Base-by-base conservation (phyloP, 2,888 invertebrate species). In the Lasioglossum leucozonium region DNA sequence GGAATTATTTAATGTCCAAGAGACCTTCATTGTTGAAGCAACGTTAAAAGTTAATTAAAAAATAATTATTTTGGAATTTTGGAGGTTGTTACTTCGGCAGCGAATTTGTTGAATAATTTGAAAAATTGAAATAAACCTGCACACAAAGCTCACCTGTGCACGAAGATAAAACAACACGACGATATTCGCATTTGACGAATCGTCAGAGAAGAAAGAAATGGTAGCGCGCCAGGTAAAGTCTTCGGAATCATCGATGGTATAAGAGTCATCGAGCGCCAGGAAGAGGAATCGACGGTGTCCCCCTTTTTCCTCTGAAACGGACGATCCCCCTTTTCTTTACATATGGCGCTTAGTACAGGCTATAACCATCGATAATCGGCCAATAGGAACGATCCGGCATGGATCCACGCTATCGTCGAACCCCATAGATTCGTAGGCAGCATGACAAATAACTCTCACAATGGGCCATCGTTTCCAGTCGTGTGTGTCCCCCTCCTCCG, bases 401-500 rank as follows among this genome's bases (percentile, higher is more conserved):
- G 91, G 89, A 90, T 91, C 87, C 88, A 85, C 86, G 88, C 72
- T 87, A 90, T 91, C 90, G 78, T 74, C 85, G 89, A 91, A 91
- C 90, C 92, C 91, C 92, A 91, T 92, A 92, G 91, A 93, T 92
- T 91, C 92, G 89, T 88, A 92, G 93, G 90, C 92, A 92, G 92
- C 91, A 94, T 94, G 94, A 94, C 94, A 94, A 94, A 94, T 94
- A 94, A 94, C 93, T 92, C 90, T 93, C 91, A 93, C 94, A 94
- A 94, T 94, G 92, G 94, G 88, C 91, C 91, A 91, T 90, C 91
- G 91, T 85, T 91, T 89, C 88, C 87, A 78, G 30, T 87, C 90
- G 84, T 79, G 78, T 79, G 77, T 80, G 47, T 73, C 84, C 79
- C 72, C 72, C 44, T 71, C 47, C 47, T 74, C 75, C n/a, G 51